phyloP scores from a whole-genome alignment of 2,113 vertebrate species.

The Peromyscus californicus region DNA sequence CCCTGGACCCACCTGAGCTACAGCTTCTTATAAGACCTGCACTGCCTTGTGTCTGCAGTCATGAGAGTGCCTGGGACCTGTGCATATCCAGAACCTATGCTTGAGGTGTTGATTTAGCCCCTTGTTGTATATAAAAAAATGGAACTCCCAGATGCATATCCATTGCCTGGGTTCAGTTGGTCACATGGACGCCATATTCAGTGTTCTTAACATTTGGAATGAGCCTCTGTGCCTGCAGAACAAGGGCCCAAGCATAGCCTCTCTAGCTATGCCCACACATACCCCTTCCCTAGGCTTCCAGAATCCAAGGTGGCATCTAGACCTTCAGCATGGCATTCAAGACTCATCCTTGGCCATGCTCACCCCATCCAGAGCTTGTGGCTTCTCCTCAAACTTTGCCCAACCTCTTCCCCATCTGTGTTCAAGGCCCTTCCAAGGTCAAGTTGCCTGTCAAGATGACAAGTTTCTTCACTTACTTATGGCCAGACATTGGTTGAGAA shows the following conservation, averaged over 20 bases:
- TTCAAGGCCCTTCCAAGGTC: neutral
- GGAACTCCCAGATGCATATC: neutral
- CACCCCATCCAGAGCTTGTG: neutral
- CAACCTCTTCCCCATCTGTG: neutral
- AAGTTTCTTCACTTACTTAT: neutral
- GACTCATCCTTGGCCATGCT: neutral
- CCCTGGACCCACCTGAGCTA: neutral
- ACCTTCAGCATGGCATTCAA: neutral
- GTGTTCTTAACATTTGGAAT: neutral
- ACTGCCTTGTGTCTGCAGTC: neutral
- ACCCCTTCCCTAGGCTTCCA: neutral
- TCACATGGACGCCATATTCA: neutral
- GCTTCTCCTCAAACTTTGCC: neutral
- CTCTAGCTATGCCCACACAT: neutral
- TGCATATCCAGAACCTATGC: neutral
- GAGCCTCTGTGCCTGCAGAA: neutral
- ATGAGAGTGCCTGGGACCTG: neutral
- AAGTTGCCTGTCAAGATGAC: neutral
- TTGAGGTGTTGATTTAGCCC: neutral
- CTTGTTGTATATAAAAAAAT: neutral
- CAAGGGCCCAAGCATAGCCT: neutral
- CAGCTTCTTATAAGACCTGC: neutral
- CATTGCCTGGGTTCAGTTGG: neutral
- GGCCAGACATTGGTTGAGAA: neutral
- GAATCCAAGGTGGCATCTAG: neutral